Base-by-base conservation (phyloP, 2,113 vertebrate species). In the Cephalopholis sonnerati region DNA sequence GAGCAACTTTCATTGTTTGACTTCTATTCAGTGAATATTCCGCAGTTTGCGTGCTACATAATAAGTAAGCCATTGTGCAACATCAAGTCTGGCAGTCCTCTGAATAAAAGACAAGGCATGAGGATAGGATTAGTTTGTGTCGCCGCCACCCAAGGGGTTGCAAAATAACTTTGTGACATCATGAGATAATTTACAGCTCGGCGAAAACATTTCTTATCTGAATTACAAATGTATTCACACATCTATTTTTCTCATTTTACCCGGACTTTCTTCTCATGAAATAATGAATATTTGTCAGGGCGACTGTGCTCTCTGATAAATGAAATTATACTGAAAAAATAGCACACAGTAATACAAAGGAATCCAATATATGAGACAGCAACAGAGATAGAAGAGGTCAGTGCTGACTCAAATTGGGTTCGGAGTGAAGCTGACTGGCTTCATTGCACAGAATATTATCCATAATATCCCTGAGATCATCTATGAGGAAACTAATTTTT, bases 291-390 rank as follows among this genome's bases (percentile, higher is more conserved):
- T 72, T 65, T 68, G 3, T 62, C 29, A 29, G 55, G 25, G 48
- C 58, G 4, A 68, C 55, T 74, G 46, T 51, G 57, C 70, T 9
- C n/a, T 44, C 46, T 50, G 62, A 83, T 44, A 54, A 72, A 80
- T 72, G 5, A 36, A 58, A 71, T 82, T 18, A 77, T 74, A 74
- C 32, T 36, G 10, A 20, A 25, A 57, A 78, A 76, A 67, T 73
- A 66, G 46, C n/a, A 27, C 13, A 69, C 17, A 61, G 25, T 55
- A n/a, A 66, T 50, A 67, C 44, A 80, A 77, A 82, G 20, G 46
- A 76, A 76, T 65, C n/a, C 22, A 84, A 79, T 81, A 68, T 65
- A 54, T 5, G 24, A 71, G 54, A 46, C n/a, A 32, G 73, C 7
- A 44, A 44, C 41, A 44, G 41, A 44, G 41, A 41, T 41, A 12